A percentile compares a stretch with the other conserved stretches of the same genome.
phyloP scores from a whole-genome alignment of 2,888 invertebrate species.

The Drosophila birchii region DNA sequence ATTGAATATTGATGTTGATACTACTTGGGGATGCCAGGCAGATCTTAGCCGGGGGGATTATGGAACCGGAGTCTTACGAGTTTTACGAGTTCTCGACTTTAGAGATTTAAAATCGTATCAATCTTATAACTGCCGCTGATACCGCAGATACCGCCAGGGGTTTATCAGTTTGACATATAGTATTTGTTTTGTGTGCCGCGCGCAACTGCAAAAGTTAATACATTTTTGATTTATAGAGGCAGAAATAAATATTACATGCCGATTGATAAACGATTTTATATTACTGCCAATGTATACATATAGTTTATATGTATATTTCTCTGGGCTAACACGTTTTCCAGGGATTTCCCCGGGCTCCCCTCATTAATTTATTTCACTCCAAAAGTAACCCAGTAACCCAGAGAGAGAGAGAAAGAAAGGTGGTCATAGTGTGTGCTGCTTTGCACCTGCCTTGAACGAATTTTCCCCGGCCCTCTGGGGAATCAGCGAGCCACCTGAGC shows the following conservation, averaged over 20 bases:
- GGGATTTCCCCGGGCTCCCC: conserved; percentile 14
- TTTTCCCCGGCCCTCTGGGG: conserved; percentile 15
- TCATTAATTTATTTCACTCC: not conserved
- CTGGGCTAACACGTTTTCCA: conserved; percentile 11
- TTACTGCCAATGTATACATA: conserved; percentile 3
- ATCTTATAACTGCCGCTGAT: conserved; percentile 7
- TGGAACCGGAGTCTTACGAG: not conserved
- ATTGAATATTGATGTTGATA: not conserved
- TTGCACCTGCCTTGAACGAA: conserved; percentile 29
- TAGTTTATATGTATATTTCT: not conserved
- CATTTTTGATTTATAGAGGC: conserved; percentile 33
- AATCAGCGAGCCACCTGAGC: conserved; percentile 5
- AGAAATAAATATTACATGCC: conserved; percentile 18
- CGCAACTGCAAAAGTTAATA: conserved; percentile 26
- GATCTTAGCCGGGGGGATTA: conserved; percentile 1
- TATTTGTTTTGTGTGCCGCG: conserved; percentile 13
- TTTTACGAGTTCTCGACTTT: conserved; percentile 1
- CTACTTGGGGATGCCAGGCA: not conserved
- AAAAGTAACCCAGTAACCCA: conserved; percentile 25
- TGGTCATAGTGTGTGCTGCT: conserved; percentile 4
- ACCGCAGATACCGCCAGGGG: not conserved
- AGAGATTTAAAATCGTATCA: conserved; percentile 41
- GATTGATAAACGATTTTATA: conserved; percentile 38
- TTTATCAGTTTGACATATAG: conserved; percentile 22
- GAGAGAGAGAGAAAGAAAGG: not conserved